Percentiles rank a stretch among this genome's conserved stretches.
Evolutionary conservation across 2,113 vertebrate genomes (phyloP).

Genomic region (Thermophis baileyi): DNA sequence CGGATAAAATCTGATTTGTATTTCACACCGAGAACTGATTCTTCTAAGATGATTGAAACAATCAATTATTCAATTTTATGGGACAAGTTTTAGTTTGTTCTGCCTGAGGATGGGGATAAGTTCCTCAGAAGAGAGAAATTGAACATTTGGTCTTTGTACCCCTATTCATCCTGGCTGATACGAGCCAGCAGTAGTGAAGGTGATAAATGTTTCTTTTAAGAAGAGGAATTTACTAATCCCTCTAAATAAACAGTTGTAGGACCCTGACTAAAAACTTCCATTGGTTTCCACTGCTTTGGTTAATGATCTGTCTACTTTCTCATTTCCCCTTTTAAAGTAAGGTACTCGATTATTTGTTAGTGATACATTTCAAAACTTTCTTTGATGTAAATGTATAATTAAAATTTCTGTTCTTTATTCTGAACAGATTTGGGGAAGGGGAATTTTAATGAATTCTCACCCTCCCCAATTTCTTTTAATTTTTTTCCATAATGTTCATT

Average conservation of each 20-base stretch:
- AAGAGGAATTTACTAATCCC: neutral
- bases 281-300: neutral
- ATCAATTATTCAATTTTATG: neutral
- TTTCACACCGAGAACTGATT: neutral
- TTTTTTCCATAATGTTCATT: neutral
- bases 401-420: neutral
- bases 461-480: neutral
- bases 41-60: neutral
- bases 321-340: neutral
- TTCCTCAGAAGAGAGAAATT: neutral
- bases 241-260: neutral
- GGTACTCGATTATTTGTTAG: neutral
- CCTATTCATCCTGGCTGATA: neutral
- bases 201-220: neutral
- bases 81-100: neutral
- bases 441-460: neutral
- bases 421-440: neutral
- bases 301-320: neutral
- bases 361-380: neutral
- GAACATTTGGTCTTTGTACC: neutral
- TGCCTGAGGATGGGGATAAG: neutral
- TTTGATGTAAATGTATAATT: neutral
- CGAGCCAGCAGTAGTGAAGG: neutral
- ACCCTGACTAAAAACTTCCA: neutral
- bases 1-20: neutral